Conservation (phyloP, 2,888 invertebrate species). For the Operophtera brumata region DNA sequence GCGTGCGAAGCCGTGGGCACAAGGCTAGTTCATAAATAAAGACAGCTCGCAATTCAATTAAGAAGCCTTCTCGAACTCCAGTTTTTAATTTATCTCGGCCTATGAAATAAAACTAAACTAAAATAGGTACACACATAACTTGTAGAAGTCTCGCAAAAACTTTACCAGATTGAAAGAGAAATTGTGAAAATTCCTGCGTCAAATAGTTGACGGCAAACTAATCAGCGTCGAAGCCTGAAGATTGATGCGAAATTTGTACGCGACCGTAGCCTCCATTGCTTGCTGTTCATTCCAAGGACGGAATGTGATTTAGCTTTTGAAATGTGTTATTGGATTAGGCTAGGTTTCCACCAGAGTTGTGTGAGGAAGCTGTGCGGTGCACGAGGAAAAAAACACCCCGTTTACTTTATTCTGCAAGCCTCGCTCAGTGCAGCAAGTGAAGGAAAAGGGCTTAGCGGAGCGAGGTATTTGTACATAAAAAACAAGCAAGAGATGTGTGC, state of each 20-base stretch:
- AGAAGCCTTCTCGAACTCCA: neutral
- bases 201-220: constrained; percentile 17
- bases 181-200: constrained; percentile 7
- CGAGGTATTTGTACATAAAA: no score
- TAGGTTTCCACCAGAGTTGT: no score
- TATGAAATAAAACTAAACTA: neutral
- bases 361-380: no score
- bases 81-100: neutral
- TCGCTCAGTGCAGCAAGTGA: no score
- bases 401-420: no score
- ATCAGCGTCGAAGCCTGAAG: constrained; percentile 10
- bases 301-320: neutral
- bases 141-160: neutral
- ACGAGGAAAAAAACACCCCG: no score
- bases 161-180: constrained; percentile 2
- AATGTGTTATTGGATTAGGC: neutral
- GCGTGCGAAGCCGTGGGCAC: no score
- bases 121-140: neutral
- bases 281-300: neutral
- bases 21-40: no score
- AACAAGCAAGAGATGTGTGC: no score
- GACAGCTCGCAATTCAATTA: neutral
- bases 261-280: neutral
- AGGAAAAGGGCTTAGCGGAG: no score
- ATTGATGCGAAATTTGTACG: constrained; percentile 3